Evolutionary conservation across 2,888 invertebrate species (phyloP).

Genomic region (Caenorhabditis sp.): DNA sequence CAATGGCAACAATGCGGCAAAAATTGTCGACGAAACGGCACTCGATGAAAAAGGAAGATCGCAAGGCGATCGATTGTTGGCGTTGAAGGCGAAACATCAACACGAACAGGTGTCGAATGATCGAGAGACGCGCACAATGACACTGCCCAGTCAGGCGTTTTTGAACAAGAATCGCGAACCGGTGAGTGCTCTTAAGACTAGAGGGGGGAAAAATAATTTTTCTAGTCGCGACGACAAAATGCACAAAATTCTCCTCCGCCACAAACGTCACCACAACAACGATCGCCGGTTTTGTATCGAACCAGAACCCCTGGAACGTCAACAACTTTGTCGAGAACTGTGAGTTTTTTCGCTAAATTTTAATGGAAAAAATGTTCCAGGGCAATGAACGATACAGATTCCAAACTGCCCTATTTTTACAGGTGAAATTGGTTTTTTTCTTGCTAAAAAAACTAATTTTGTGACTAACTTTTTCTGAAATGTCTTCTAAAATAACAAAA

Average conservation of each 20-base stretch:
- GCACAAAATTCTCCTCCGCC: neutral
- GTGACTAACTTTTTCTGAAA: neutral
- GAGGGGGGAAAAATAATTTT: no score
- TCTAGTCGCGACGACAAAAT: neutral
- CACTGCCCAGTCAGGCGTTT: slow-evolving; percentile 33
- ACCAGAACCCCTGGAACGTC: slow-evolving; percentile 12
- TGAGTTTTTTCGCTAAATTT: slow-evolving; percentile 8
- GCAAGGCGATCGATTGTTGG: slow-evolving; percentile 67
- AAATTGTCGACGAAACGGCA: slow-evolving; percentile 51
- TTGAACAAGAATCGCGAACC: slow-evolving; percentile 30
- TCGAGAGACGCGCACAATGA: slow-evolving; percentile 6
- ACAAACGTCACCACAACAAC: neutral
- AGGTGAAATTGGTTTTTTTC: slow-evolving; percentile 33
- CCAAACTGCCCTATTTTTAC: slow-evolving; percentile 35
- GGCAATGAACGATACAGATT: slow-evolving; percentile 36
- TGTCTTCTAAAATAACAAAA: neutral
- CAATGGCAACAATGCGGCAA: neutral
- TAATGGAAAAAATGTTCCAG: slow-evolving; percentile 16
- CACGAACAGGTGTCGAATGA: slow-evolving; percentile 24
- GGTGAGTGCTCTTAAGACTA: slow-evolving; percentile 1
- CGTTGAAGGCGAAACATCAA: slow-evolving; percentile 58
- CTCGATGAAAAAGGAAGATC: slow-evolving; percentile 62
- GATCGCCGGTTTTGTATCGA: slow-evolving; percentile 17
- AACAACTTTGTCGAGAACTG: slow-evolving; percentile 19
- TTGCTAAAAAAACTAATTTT: slow-evolving; percentile 9